Evolutionary conservation across 1,140 invertebrate species (phyloP).

Genomic region (Cotesia glomerata): DNA sequence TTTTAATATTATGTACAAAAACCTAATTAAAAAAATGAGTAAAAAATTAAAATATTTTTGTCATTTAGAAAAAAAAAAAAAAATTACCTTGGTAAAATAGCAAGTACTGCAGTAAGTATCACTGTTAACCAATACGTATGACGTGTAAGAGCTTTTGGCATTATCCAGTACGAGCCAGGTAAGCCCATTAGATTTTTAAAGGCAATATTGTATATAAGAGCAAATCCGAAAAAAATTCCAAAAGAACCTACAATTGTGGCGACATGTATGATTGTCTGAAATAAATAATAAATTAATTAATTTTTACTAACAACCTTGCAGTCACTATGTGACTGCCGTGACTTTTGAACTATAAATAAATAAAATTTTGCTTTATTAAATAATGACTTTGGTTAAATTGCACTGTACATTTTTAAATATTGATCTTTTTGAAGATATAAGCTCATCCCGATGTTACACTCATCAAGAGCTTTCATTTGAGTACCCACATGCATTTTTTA

Average conservation of each 20-base stretch:
- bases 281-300: conserved; percentile 37
- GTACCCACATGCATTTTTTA: too few relatives aligned
- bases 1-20: conserved; percentile 50
- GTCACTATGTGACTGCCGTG: too few relatives aligned
- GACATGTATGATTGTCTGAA: conserved; percentile 87
- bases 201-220: conserved; percentile 81
- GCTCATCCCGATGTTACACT: too few relatives aligned
- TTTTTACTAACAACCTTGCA: too few relatives aligned
- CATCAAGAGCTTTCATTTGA: too few relatives aligned
- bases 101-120: conserved; percentile 75
- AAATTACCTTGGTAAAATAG: conserved; percentile 82
- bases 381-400: too few relatives aligned
- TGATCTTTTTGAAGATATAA: too few relatives aligned
- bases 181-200: conserved; percentile 81
- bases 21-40: conserved; percentile 36
- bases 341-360: too few relatives aligned
- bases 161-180: conserved; percentile 86
- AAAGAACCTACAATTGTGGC: conserved; percentile 79
- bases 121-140: conserved; percentile 83
- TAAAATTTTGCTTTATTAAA: too few relatives aligned
- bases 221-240: conserved; percentile 82
- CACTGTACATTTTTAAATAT: too few relatives aligned
- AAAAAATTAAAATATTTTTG: conserved; percentile 10
- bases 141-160: conserved; percentile 77
- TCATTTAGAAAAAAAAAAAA: neutral